Evolutionary conservation across 2,888 invertebrate genomes (phyloP).

Genomic region (Panopea generosa): DNA sequence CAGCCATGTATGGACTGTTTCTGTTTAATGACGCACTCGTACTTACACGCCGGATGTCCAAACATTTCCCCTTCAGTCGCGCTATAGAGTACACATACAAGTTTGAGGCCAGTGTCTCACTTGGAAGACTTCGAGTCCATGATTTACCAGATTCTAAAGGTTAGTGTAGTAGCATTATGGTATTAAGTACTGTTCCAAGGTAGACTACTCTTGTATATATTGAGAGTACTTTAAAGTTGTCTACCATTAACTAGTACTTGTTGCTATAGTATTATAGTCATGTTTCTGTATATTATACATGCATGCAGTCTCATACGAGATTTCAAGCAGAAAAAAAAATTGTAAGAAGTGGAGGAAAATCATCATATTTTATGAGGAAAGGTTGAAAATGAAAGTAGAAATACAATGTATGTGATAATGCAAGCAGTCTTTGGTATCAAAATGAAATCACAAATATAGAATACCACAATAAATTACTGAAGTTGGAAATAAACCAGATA

Average conservation of each 20-base stretch:
- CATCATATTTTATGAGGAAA: no score
- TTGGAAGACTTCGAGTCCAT: constrained; percentile 75
- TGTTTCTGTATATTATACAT: background rate
- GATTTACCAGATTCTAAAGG: constrained; percentile 83
- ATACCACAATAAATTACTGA: no score
- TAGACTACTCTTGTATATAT: background rate
- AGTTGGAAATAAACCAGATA: no score
- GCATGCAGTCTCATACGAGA: no score
- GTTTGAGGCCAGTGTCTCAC: constrained; percentile 77
- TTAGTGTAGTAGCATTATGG: no score
- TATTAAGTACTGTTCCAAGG: background rate
- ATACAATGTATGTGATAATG: no score
- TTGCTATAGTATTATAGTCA: background rate
- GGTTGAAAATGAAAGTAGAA: no score
- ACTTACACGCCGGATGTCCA: constrained; percentile 79
- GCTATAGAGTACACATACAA: constrained; percentile 78
- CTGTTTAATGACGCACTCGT: constrained; percentile 84
- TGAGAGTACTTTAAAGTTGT: background rate
- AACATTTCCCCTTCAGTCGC: constrained; percentile 81
- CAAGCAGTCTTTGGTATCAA: no score
- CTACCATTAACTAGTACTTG: background rate
- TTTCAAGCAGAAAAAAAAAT: no score
- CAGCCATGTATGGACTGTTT: constrained; percentile 81
- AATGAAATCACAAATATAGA: no score
- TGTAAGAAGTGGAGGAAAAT: no score